These are phyloP conservation scores for Phrixothrix hirtus DNA, from an alignment of 2,888 invertebrate species.

Conservation along the genomic window DNA sequence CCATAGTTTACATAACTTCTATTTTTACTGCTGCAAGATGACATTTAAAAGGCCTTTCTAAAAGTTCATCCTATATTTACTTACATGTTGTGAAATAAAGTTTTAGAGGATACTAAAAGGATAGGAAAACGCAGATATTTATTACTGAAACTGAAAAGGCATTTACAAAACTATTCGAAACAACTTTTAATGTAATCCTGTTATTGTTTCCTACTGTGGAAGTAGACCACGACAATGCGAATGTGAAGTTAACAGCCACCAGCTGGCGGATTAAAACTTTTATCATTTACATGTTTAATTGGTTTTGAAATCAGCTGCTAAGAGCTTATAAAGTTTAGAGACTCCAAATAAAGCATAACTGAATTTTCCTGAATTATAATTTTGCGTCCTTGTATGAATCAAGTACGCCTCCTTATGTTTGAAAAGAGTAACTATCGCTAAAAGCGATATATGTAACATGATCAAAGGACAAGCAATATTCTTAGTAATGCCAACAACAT, in stretches of 20 bases:
- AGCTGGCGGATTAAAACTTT: conserved; percentile 28
- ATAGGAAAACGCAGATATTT: conserved; percentile 4
- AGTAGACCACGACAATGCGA: conserved; percentile 26
- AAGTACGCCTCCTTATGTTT: no score
- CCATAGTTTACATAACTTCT: conserved; percentile 2
- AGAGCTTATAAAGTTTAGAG: no score
- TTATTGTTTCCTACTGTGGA: conserved; percentile 27
- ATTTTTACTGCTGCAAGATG: conserved; percentile 1
- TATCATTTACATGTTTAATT: conserved; percentile 30
- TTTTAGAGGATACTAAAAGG: conserved; percentile 2
- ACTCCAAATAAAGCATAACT: no score
- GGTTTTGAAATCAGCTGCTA: conserved; percentile 26
- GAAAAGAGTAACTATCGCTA: no score
- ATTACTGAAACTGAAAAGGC: conserved; percentile 18
- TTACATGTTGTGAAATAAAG: background rate
- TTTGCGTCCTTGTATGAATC: no score
- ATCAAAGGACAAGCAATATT: background rate
- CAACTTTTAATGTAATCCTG: conserved; percentile 30
- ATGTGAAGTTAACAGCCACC: conserved; percentile 26
- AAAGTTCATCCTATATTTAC: conserved; percentile 10
- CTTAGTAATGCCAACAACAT: background rate
- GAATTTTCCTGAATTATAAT: no score
- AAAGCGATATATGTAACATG: background rate
- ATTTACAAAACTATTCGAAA: conserved; percentile 13
- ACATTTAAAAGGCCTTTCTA: conserved; percentile 12